Evolutionary conservation across 2,113 vertebrate genomes (phyloP).

Genomic region (Cacatua alba): DNA sequence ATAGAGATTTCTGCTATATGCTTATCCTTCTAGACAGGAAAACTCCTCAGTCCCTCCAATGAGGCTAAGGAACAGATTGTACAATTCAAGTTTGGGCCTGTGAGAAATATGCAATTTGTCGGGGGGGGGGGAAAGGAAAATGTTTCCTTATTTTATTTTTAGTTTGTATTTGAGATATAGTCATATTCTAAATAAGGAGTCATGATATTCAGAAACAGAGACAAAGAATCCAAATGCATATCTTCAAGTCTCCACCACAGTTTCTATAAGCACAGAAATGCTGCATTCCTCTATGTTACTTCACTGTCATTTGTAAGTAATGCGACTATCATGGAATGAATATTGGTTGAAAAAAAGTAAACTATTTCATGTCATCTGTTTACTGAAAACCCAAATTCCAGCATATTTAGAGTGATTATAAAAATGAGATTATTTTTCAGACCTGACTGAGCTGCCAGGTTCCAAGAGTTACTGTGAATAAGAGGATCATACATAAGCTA

Average conservation of each 20-base stretch:
- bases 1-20: conserved; percentile 47
- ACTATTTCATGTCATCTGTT: not conserved
- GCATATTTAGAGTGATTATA: not conserved
- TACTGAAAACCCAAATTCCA: not conserved
- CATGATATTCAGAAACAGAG: conserved; percentile 4
- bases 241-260: not conserved
- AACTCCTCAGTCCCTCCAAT: conserved; percentile 19
- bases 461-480: not conserved
- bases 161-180: not conserved
- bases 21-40: conserved; percentile 33
- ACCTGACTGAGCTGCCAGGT: not conserved
- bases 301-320: not conserved
- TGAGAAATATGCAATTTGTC: not conserved
- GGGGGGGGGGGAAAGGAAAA: not conserved
- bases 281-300: not conserved
- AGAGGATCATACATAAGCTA: not conserved
- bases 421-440: conserved; percentile 51
- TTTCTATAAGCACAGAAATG: not conserved
- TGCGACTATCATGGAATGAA: not conserved
- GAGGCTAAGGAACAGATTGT: conserved; percentile 56
- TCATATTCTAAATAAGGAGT: conserved; percentile 46
- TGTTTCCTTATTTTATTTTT: conserved; percentile 33
- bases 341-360: not conserved
- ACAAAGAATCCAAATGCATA: not conserved
- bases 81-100: conserved; percentile 29